phyloP scores from a whole-genome alignment of 2,888 invertebrate genomes.

The Agrotis clavis region DNA sequence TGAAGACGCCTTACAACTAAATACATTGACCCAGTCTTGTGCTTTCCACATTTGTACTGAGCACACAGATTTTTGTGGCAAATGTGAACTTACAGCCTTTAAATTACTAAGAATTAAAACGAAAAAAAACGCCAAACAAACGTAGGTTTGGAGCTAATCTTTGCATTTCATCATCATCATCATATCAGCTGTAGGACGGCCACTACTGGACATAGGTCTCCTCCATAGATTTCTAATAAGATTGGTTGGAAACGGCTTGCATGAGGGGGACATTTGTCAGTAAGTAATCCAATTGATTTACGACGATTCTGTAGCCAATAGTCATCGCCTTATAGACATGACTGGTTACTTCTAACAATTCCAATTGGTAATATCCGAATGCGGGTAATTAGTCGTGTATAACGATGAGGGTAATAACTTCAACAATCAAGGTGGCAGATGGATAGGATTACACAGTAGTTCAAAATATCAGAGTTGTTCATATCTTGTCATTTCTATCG shows the following conservation, averaged over 20 bases:
- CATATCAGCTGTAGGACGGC: no score
- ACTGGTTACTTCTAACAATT: constrained; percentile 16
- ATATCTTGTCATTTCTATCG: not conserved
- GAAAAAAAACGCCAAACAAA: no score
- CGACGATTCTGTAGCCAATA: constrained; percentile 10
- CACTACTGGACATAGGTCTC: no score
- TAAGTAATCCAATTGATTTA: constrained; percentile 33
- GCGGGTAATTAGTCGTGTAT: constrained; percentile 43
- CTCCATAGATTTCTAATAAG: no score
- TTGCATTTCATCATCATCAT: not conserved
- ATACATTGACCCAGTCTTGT: no score
- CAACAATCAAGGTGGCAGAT: not conserved
- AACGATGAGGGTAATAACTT: not conserved
- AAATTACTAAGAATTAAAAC: no score
- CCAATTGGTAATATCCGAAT: constrained; percentile 36
- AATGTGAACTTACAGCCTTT: no score
- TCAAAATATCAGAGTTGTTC: not conserved
- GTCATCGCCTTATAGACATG: not conserved
- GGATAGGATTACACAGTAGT: not conserved
- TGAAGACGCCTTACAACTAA: no score
- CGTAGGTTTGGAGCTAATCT: no score
- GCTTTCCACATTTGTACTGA: no score
- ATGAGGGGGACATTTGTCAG: constrained; percentile 10
- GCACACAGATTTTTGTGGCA: no score
- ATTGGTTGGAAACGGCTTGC: no score